These are phyloP conservation scores for Somateria mollissima DNA, from an alignment of 2,797 vertebrate species.

Conservation along the genomic window DNA sequence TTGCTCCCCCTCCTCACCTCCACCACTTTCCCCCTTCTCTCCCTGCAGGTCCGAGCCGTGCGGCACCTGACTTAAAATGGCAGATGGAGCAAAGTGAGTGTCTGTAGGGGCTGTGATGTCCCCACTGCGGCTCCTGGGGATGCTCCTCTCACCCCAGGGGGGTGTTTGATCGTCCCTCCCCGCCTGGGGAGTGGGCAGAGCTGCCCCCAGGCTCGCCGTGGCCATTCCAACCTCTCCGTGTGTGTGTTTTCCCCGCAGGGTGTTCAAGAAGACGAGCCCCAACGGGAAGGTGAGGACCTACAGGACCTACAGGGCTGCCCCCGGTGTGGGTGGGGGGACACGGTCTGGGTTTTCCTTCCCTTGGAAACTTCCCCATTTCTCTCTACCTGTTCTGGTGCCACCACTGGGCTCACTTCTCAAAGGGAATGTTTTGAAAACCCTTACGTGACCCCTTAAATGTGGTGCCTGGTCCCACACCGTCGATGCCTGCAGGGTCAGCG, in stretches of 20 bases:
- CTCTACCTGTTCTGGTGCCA: rapidly evolving
- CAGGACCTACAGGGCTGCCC: not conserved
- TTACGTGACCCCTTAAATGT: not conserved
- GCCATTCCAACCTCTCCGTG: not conserved
- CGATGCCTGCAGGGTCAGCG: rapidly evolving
- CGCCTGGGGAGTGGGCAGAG: not conserved
- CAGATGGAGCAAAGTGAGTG: slow-evolving; percentile 27
- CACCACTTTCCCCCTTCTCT: not conserved
- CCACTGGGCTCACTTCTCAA: not conserved
- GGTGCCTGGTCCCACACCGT: rapidly evolving
- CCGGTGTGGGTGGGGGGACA: not conserved
- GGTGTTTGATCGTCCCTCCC: too few relatives aligned
- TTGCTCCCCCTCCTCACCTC: not conserved
- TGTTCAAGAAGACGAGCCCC: slow-evolving; percentile 91
- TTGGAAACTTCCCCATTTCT: not conserved
- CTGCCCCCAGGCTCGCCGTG: not conserved
- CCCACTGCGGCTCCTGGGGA: rapidly evolving
- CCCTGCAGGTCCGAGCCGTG: not conserved
- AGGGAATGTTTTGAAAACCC: not conserved
- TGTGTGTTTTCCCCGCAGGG: slow-evolving; percentile 74
- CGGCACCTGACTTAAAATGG: not conserved
- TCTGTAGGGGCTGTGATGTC: not conserved
- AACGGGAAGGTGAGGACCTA: slow-evolving; percentile 84
- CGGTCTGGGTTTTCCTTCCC: not conserved
- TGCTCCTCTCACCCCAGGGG: not conserved